Base-by-base conservation (phyloP, 2,888 invertebrate species). In the Platynereis dumerilii region DNA sequence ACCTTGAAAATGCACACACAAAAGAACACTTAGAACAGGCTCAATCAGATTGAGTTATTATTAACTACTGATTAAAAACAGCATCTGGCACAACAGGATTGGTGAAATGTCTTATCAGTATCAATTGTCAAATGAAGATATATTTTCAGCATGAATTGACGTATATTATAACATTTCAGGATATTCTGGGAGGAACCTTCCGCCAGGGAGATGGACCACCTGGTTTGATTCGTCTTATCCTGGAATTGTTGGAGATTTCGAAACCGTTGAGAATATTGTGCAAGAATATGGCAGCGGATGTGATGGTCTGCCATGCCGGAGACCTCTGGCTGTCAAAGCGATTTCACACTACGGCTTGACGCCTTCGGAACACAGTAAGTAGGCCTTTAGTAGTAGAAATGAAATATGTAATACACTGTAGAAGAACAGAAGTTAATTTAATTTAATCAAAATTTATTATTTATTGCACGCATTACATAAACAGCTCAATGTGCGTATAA, bases 161-260 rank as follows among this genome's bases (percentile, higher is more conserved):
- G 12, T 42, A 17, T 42, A 42, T 22, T 52, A 22, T 17, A 20
- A 17, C 7, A 20, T 27, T 61, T 12, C 42, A 61, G 61, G 61
- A 1, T 61, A 55, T 44, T 34, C 10, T 15, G 42, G 44, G 26
- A 29, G 28, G 26, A 54, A 29, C 2, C 28, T 61, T 26, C 61
- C 61, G 7, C 5, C 54, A 22, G 61, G 61, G 17, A 54, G 42
- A 12, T 61, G 61, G 61, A 61, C 61, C 5, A 29, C 29, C 42
- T 61, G 61, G 61, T 61, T 61, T 24, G 54, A 61, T 34, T 24
- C 54, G 15, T 53, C 53, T 27, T 27, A 34, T 27, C 61, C 61
- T 17, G 55, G 22, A 12, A 52, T 48, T 5, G 26, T 42, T 2
- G 61, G 61, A 26, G 61, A 61, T 29, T 61, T 39, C 22, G 61